A percentile compares a stretch with the other conserved stretches of the same genome.
These are phyloP conservation scores for Maniola hyperantus DNA, from an alignment of 2,888 invertebrate species.

Conservation along the genomic window DNA sequence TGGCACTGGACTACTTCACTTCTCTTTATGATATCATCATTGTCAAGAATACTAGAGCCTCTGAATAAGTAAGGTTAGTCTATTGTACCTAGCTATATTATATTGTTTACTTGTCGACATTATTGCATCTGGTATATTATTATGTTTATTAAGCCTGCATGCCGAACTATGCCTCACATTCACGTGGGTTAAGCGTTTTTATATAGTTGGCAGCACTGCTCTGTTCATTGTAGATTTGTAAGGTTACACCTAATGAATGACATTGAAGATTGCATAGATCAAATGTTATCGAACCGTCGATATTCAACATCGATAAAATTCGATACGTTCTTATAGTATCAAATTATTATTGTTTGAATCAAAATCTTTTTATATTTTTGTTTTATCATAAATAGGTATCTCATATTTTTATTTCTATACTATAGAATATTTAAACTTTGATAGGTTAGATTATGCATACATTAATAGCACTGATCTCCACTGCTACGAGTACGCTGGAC, in stretches of 20 bases:
- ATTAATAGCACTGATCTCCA: too few relatives aligned
- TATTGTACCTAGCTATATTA: not conserved
- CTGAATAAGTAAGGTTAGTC: conserved; percentile 14
- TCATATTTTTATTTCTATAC: too few relatives aligned
- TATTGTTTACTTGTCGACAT: not conserved
- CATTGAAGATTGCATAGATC: conserved; percentile 36
- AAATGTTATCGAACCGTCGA: conserved; percentile 33
- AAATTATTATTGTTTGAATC: not conserved
- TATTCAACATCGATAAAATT: conserved; percentile 27
- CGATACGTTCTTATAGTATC: conserved; percentile 20
- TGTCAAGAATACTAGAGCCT: conserved; percentile 6
- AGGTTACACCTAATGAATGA: conserved; percentile 32
- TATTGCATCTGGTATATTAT: not conserved
- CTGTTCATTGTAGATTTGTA: conserved; percentile 12
- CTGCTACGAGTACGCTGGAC: too few relatives aligned
- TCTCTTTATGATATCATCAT: not conserved
- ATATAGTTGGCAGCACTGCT: conserved; percentile 25
- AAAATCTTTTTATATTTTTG: not conserved
- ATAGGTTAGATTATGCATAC: too few relatives aligned
- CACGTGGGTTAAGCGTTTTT: conserved; percentile 3
- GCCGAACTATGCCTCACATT: conserved; percentile 9
- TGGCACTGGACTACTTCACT: too few relatives aligned
- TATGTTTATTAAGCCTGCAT: not conserved
- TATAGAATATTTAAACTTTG: too few relatives aligned
- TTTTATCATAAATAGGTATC: too few relatives aligned